Base-by-base conservation (phyloP, 2,113 vertebrate species). In the Sylvilagus bachmani region DNA sequence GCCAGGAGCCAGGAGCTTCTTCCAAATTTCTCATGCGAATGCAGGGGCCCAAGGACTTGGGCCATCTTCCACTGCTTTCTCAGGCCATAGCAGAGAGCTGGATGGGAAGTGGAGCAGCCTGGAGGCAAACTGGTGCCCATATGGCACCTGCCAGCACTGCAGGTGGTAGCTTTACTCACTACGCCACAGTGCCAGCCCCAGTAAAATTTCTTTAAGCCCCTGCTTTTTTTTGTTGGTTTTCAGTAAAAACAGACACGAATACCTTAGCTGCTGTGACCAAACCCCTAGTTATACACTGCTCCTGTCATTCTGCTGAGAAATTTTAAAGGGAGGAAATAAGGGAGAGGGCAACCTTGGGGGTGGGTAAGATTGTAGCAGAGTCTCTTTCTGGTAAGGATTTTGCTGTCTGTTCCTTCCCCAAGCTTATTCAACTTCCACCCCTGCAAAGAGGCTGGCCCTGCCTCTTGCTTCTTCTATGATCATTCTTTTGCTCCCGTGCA, bases 211-310 rank as follows among this genome's bases (percentile, higher is more conserved):
- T 36, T 61, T 33, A 38, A 24, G 31, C 38, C 71, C 11, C 11
- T 1, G 13, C 21, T 16, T n/a, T 36, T 36, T 75, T 58, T 21
- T 14, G 55, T 58, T 58, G 25, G 29, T 38, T n/a, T 12, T 8
- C n/a, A 89, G 71, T 75, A 87, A 96, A 89, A 29, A 73, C 16
- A 74, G 64, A 13, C 70, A 12, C 70, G 55, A 51, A 24, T 69
- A 81, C 21, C 53, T 93, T 62, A 49, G 91, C 17, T 62, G 51
- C 53, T 22, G 25, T 80, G 77, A 61, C 61, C 85, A 55, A 25
- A 11, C 6, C 38, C 66, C 55, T 16, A 51, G 55, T 1, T 70
- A 38, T 16, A 14, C 9, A 22, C 3, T 16, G 13, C 27, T 33
- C 17, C n/a, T 67, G 55, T 12, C 7, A 7, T 13, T 67, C 36